phyloP scores from a whole-genome alignment of 2,797 vertebrate genomes.

The Dipus sagitta region DNA sequence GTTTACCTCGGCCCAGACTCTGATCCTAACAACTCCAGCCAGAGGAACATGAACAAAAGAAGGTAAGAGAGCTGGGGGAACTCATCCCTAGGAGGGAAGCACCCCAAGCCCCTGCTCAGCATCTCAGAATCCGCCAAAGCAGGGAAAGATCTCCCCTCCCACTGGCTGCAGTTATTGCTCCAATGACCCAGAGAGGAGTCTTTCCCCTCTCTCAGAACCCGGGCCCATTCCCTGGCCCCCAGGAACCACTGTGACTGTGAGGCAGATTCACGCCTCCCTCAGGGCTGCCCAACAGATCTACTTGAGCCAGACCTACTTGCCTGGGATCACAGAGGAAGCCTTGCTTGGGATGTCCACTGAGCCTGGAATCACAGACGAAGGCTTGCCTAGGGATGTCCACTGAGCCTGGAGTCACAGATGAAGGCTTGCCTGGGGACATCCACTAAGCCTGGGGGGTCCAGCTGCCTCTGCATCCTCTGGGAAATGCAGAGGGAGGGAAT shows the following conservation, averaged over 20 bases:
- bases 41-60: neutral
- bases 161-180: neutral
- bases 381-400: no score
- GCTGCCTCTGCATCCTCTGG: neutral
- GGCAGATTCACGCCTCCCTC: neutral
- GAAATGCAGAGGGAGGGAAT: neutral
- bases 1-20: neutral
- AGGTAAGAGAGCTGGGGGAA: neutral
- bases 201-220: neutral
- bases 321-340: neutral
- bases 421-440: neutral
- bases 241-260: neutral
- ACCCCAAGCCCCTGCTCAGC: neutral
- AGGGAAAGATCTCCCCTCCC: neutral
- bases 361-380: neutral
- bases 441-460: neutral
- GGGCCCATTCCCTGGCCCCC: neutral
- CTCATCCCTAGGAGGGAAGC: neutral
- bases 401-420: no score
- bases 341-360: neutral
- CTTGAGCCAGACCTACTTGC: constrained; percentile 12
- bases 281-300: neutral
- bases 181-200: neutral
- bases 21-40: no score
- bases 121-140: neutral